Conservation (phyloP, 1,140 invertebrate genomes). For the Mya arenaria region DNA sequence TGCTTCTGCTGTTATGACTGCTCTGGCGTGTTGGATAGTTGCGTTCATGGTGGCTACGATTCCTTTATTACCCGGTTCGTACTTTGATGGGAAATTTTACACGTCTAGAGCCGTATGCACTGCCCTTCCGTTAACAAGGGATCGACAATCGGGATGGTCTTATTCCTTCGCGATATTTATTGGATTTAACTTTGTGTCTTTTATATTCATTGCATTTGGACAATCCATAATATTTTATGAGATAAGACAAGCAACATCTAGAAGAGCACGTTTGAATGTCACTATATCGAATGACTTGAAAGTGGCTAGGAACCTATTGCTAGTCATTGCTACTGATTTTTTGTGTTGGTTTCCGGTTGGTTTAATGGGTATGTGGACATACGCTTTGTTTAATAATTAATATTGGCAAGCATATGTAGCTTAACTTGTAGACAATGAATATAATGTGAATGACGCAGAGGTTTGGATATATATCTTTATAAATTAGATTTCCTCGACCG, state of each 20-base stretch:
- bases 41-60: not conserved
- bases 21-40: not conserved
- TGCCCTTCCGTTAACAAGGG: constrained; percentile 12
- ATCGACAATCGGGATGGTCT: not conserved
- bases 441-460: too few relatives aligned
- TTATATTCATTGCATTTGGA: constrained; percentile 54
- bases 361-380: constrained; percentile 60
- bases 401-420: too few relatives aligned
- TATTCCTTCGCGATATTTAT: constrained; percentile 33
- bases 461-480: too few relatives aligned
- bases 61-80: not conserved
- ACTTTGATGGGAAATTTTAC: constrained; percentile 31
- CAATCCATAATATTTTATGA: constrained; percentile 56
- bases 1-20: not conserved
- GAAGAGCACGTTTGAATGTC: not conserved
- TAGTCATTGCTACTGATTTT: constrained; percentile 60
- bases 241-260: not conserved
- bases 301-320: constrained; percentile 40
- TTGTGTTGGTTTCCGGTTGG: constrained; percentile 67
- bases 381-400: too few relatives aligned
- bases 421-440: too few relatives aligned
- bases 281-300: constrained; percentile 26
- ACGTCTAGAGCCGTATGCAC: not conserved
- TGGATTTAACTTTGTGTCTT: constrained; percentile 48
- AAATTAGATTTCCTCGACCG: too few relatives aligned